These are phyloP conservation scores for Macrosoma leucophasiata DNA, from an alignment of 2,888 invertebrate genomes.

Conservation along the genomic window DNA sequence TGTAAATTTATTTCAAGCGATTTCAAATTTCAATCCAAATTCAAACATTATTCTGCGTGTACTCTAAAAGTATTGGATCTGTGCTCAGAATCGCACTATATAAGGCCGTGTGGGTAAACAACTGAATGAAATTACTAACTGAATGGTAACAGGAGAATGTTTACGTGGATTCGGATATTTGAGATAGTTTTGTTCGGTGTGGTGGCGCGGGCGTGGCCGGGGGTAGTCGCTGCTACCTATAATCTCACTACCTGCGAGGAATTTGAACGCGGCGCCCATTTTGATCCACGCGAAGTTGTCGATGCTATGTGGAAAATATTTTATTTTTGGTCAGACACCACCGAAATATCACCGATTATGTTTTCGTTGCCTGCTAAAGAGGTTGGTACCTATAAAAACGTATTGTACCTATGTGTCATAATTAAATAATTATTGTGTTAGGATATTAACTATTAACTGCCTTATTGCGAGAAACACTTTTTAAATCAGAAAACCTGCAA, in stretches of 20 bases:
- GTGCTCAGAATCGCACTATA: conserved; percentile 32
- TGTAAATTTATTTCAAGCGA: too few species aligned
- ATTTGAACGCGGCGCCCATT: conserved; percentile 48
- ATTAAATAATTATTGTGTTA: too few species aligned
- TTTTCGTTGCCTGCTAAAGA: conserved; percentile 46
- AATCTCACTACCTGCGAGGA: conserved; percentile 51
- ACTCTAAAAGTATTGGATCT: conserved; percentile 37
- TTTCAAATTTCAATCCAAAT: too few species aligned
- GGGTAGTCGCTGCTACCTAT: conserved; percentile 18
- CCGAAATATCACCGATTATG: conserved; percentile 46
- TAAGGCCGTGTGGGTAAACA: conserved; percentile 39
- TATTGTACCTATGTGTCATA: too few species aligned
- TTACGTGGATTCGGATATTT: conserved; percentile 43
- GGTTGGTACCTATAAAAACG: too few species aligned
- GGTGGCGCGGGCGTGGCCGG: conserved; percentile 21
- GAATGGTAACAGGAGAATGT: conserved; percentile 46
- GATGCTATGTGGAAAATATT: conserved; percentile 59
- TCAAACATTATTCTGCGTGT: too few species aligned
- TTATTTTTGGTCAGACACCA: conserved; percentile 52
- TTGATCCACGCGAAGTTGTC: conserved; percentile 45
- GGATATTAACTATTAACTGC: too few species aligned
- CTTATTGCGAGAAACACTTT: too few species aligned
- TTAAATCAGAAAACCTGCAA: too few species aligned
- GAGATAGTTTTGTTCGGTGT: conserved; percentile 39
- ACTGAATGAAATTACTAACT: conserved; percentile 36